phyloP scores from a whole-genome alignment of 2,888 invertebrate genomes.

The Drosophila subquinaria region DNA sequence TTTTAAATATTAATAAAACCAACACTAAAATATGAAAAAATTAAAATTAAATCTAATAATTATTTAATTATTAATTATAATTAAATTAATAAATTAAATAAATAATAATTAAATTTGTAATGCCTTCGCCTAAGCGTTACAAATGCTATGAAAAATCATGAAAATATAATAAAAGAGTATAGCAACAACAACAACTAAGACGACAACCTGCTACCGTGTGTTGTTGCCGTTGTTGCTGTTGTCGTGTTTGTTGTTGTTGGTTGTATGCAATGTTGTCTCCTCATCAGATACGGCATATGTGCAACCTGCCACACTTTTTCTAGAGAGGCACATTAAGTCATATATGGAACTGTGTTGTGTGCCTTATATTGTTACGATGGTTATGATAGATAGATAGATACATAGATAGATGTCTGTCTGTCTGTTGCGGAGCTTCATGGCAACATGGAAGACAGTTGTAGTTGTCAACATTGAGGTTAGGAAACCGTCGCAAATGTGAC shows the following conservation, averaged over 20 bases:
- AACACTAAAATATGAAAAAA: no score
- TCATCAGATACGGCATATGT: slow-evolving; percentile 56
- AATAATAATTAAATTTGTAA: slow-evolving; percentile 1
- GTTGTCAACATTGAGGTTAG: slow-evolving; percentile 75
- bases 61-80: not conserved
- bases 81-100: not conserved
- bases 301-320: slow-evolving; percentile 67
- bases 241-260: slow-evolving; percentile 6
- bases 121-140: slow-evolving; percentile 1
- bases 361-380: slow-evolving; percentile 36
- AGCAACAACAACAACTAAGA: not conserved
- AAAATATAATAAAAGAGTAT: slow-evolving; percentile 3
- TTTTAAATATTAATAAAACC: no score
- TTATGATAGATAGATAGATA: slow-evolving; percentile 35
- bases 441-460: slow-evolving; percentile 44
- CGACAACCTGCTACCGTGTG: slow-evolving; percentile 29
- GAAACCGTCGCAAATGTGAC: slow-evolving; percentile 61
- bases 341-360: slow-evolving; percentile 49
- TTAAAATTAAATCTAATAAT: no score
- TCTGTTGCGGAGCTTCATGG: slow-evolving; percentile 5
- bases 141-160: slow-evolving; percentile 16
- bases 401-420: not conserved
- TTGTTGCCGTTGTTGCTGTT: slow-evolving; percentile 8
- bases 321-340: slow-evolving; percentile 35
- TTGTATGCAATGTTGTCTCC: slow-evolving; percentile 34